Base-by-base conservation (phyloP, 2,888 invertebrate species). In the Athalia cordata region DNA sequence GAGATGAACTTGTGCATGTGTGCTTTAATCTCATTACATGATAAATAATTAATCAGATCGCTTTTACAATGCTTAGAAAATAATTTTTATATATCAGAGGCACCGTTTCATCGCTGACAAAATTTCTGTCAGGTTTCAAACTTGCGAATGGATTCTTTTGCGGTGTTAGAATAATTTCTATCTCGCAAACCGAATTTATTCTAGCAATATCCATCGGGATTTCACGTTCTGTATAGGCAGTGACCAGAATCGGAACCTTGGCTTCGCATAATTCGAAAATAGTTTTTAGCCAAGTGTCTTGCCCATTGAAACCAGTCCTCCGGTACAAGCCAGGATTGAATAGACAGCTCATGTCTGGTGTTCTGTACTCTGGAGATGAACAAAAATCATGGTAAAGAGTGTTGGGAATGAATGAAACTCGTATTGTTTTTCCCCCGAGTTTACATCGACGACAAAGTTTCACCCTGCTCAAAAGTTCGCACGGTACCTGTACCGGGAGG, bases 11-110 rank as follows among this genome's bases (percentile, higher is more conserved):
- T 55, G 11, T 11, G 55, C 55, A 55, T 55, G 9, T 55, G n/a
- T 55, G 9, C 55, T 55, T 55, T 55, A 55, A 3, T 11, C 11
- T 55, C n/a, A 55, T 2, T 29, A 29, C 29, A 29, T 2, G 29
- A 29, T 29, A 29, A 29, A 29, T 2, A 29, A 29, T 29, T 29
- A 29, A 29, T 8, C 11, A 47, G 47, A 49, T 49, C 5, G 47
- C 87, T 78, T 78, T 83, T 64, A 94, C 88, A 79, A 94, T 90
- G 84, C 92, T 91, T 81, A 92, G 91, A 88, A 92, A 94, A 88
- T 93, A 93, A 90, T 95, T 95, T 86, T 95, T 95, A 85, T 94
- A 95, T 85, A 95, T 92, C 78, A 95, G 89, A 0, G 95, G 95
- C 67, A 92, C 93, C 66, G 93, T 92, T 80, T 95, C 93, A 83